phyloP scores from a whole-genome alignment of 2,888 invertebrate species.

The Latrodectus elegans region DNA sequence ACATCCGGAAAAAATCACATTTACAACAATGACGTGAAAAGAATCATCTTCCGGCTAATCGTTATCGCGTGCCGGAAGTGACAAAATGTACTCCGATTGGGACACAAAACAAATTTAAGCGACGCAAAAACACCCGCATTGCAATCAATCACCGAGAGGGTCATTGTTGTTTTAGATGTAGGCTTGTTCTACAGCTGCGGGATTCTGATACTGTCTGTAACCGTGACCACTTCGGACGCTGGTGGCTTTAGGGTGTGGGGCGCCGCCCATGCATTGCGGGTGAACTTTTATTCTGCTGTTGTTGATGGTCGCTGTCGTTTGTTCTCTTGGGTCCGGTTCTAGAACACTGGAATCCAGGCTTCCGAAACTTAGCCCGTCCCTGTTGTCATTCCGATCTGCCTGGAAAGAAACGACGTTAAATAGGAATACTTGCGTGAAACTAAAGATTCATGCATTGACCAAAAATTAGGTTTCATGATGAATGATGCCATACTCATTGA shows the following conservation, averaged over 20 bases:
- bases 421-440: too few species aligned
- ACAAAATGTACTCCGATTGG: background rate
- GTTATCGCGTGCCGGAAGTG: background rate
- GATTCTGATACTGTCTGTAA: conserved; percentile 46
- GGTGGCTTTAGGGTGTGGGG: background rate
- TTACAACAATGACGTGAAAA: background rate
- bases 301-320: conserved; percentile 34
- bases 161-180: conserved; percentile 44
- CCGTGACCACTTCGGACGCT: conserved; percentile 17
- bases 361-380: conserved; percentile 57
- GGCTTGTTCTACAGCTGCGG: conserved; percentile 49
- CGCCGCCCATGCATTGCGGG: conserved; percentile 14
- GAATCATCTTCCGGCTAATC: conserved; percentile 2
- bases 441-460: too few species aligned
- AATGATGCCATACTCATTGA: too few species aligned
- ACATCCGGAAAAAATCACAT: conserved; percentile 31
- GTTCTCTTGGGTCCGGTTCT: conserved; percentile 50
- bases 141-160: background rate
- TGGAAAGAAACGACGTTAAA: conserved; percentile 10
- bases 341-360: conserved; percentile 62
- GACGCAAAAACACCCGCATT: background rate
- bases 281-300: conserved; percentile 51
- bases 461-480: too few species aligned
- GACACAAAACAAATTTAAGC: background rate
- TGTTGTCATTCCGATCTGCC: conserved; percentile 66